These are phyloP conservation scores for Nebria salina DNA, from an alignment of 2,888 invertebrate species.

Conservation along the genomic window DNA sequence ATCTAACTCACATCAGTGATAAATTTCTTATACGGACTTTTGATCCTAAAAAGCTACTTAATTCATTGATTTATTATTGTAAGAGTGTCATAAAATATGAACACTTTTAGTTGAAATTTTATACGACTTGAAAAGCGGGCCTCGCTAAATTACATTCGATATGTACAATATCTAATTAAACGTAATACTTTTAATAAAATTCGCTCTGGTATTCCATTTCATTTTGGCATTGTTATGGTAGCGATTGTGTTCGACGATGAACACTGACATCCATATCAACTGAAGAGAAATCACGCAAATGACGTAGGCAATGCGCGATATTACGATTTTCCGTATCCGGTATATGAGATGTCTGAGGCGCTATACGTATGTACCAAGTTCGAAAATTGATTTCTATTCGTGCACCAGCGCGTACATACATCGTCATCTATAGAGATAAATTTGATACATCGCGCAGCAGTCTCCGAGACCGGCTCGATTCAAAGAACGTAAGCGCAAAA, in stretches of 20 bases:
- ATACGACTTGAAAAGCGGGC: no score
- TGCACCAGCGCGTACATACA: constrained; percentile 4
- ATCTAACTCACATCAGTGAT: neutral
- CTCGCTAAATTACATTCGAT: no score
- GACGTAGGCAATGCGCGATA: constrained; percentile 37
- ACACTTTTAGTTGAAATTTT: no score
- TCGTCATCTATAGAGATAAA: neutral
- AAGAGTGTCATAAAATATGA: no score
- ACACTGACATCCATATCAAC: neutral
- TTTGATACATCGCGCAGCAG: neutral
- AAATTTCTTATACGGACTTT: neutral
- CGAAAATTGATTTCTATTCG: constrained; percentile 14
- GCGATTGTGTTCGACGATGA: neutral
- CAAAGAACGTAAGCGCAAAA: neutral
- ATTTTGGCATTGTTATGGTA: neutral
- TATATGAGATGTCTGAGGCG: neutral
- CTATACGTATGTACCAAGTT: constrained; percentile 2
- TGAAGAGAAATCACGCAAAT: constrained; percentile 34
- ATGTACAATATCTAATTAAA: no score
- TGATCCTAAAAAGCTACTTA: no score
- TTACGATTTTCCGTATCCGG: constrained; percentile 37
- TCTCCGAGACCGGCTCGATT: neutral
- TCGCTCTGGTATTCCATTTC: neutral
- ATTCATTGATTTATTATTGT: no score
- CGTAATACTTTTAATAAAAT: neutral